Conservation (phyloP, 2,888 invertebrate genomes). For the Tetrapedia diversipes region DNA sequence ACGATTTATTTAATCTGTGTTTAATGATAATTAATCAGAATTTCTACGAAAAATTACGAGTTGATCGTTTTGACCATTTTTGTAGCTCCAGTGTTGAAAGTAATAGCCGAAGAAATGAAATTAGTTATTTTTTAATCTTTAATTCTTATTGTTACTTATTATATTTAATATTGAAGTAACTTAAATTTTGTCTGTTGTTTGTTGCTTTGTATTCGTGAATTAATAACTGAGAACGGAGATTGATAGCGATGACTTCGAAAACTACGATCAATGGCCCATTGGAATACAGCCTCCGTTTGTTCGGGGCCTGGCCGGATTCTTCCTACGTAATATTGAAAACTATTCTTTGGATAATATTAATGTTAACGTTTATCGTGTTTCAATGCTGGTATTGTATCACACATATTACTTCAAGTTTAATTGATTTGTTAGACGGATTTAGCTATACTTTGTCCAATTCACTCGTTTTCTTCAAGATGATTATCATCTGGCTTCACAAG, state of each 20-base stretch:
- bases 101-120: too few relatives aligned
- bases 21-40: too few relatives aligned
- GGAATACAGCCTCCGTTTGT: conserved; percentile 46
- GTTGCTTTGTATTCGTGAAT: too few relatives aligned
- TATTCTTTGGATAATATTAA: conserved; percentile 23
- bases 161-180: neutral
- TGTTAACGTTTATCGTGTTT: conserved; percentile 27
- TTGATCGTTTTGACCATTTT: too few relatives aligned
- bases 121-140: too few relatives aligned
- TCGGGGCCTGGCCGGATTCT: conserved; percentile 58
- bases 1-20: too few relatives aligned
- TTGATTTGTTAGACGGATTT: conserved; percentile 49
- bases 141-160: too few relatives aligned
- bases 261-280: conserved; percentile 40
- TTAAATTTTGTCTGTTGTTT: neutral
- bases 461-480: conserved; percentile 50
- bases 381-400: conserved; percentile 53
- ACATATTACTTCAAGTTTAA: conserved; percentile 31
- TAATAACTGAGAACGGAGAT: neutral
- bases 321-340: conserved; percentile 27
- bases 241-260: conserved; percentile 9
- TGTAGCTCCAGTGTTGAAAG: too few relatives aligned
- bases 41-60: too few relatives aligned
- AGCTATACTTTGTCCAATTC: conserved; percentile 48
- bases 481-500: conserved; percentile 42